Evolutionary conservation across 2,113 vertebrate species (phyloP).

Genomic region (Bufo gargarizans): DNA sequence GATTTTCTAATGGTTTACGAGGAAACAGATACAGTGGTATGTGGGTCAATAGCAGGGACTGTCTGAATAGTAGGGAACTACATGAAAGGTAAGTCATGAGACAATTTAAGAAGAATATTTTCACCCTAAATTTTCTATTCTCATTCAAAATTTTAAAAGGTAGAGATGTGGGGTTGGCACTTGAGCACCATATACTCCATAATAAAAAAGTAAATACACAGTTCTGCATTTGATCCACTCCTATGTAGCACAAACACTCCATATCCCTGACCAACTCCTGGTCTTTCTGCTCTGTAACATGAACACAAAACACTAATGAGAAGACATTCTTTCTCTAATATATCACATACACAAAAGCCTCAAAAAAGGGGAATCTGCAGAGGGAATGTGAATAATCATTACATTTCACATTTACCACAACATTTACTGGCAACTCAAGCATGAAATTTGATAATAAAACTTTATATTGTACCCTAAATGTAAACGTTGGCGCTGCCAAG

Average conservation of each 20-base stretch:
- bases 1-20: too few species aligned
- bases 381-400: conserved; percentile 25
- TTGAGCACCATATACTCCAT: not conserved
- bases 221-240: not conserved
- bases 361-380: conserved; percentile 10
- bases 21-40: too few species aligned
- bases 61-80: too few species aligned
- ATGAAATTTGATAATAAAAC: conserved; percentile 45
- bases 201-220: not conserved
- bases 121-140: too few species aligned
- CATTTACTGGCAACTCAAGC: conserved; percentile 33
- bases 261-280: not conserved
- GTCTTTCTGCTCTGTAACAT: conserved; percentile 15
- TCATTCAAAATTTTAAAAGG: too few species aligned
- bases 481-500: conserved; percentile 3
- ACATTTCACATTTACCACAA: conserved; percentile 40
- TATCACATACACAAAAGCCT: conserved; percentile 31
- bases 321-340: conserved; percentile 21
- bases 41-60: too few species aligned
- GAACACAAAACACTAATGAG: conserved; percentile 21
- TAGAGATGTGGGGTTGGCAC: not conserved
- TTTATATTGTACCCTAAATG: conserved; percentile 44
- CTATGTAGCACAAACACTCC: not conserved
- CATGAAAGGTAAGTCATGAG: too few species aligned
- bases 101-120: too few species aligned